These are phyloP conservation scores for Suillia variegata DNA, from an alignment of 2,888 invertebrate species.

Conservation along the genomic window DNA sequence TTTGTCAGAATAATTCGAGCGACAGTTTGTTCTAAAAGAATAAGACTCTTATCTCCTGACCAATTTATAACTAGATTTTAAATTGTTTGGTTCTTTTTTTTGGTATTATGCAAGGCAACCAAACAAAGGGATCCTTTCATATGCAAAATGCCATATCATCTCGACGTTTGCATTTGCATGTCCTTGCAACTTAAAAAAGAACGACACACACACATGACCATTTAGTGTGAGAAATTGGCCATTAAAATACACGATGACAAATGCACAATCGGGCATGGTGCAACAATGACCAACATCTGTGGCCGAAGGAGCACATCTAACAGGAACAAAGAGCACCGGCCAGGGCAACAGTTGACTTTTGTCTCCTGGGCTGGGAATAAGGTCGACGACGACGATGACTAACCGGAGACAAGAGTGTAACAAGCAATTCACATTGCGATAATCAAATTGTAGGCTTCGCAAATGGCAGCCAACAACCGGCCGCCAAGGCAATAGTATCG, in stretches of 20 bases:
- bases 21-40: too few relatives aligned
- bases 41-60: too few relatives aligned
- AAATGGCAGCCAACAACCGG: conserved; percentile 16
- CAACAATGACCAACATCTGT: conserved; percentile 3
- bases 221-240: conserved; percentile 59
- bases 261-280: conserved; percentile 30
- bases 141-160: too few relatives aligned
- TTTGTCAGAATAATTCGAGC: too few relatives aligned
- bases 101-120: neutral
- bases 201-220: conserved; percentile 37
- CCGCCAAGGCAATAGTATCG: neutral
- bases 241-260: conserved; percentile 53
- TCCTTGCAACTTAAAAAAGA: neutral
- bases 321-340: neutral
- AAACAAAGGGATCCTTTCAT: too few relatives aligned
- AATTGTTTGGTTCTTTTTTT: neutral
- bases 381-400: too few relatives aligned
- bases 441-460: conserved; percentile 56
- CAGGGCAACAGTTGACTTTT: neutral
- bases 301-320: neutral
- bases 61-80: too few relatives aligned
- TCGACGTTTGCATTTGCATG: neutral
- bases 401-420: conserved; percentile 39
- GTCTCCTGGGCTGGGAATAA: too few relatives aligned
- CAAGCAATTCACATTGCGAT: conserved; percentile 51